A percentile compares a stretch with the other conserved stretches of the same genome.
phyloP scores from a whole-genome alignment of 2,797 vertebrate species.

The Chloroceryle inda region DNA sequence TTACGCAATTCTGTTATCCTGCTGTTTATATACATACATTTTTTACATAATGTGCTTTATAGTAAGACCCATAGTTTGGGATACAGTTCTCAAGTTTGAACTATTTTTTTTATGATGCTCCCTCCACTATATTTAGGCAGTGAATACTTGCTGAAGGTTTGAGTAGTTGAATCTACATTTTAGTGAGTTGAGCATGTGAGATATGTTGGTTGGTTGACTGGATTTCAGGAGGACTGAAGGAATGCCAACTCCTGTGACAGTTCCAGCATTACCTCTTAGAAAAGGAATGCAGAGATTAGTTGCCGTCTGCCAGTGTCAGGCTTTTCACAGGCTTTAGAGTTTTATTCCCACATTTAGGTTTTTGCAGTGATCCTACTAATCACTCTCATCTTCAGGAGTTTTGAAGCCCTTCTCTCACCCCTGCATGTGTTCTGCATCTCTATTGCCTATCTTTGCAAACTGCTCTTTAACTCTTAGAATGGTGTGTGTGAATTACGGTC shows the following conservation, averaged over 20 bases:
- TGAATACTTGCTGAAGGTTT: not conserved
- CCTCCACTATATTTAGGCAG: not conserved
- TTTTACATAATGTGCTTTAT: not conserved
- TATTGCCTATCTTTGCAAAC: not conserved
- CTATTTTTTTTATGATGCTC: not conserved
- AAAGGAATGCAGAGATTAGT: constrained; percentile 7
- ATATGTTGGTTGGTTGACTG: not conserved
- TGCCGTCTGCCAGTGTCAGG: not conserved
- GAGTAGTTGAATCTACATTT: not conserved
- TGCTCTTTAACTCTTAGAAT: not conserved
- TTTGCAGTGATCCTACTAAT: not conserved
- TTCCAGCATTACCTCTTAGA: not conserved
- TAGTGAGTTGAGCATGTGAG: not conserved
- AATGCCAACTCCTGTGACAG: not conserved
- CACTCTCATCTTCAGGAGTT: not conserved
- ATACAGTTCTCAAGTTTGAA: not conserved
- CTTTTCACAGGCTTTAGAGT: not conserved
- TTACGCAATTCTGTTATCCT: not conserved
- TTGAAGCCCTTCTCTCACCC: not conserved
- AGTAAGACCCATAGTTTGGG: not conserved
- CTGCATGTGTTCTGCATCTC: not conserved
- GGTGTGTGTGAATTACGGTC: not conserved
- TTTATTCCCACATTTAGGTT: not conserved
- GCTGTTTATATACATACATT: not conserved
- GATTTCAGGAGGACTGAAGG: not conserved